A percentile compares a stretch with the other conserved stretches of the same genome.
Conservation (phyloP, 2,113 vertebrate genomes). For the Rousettus leschenaultii region DNA sequence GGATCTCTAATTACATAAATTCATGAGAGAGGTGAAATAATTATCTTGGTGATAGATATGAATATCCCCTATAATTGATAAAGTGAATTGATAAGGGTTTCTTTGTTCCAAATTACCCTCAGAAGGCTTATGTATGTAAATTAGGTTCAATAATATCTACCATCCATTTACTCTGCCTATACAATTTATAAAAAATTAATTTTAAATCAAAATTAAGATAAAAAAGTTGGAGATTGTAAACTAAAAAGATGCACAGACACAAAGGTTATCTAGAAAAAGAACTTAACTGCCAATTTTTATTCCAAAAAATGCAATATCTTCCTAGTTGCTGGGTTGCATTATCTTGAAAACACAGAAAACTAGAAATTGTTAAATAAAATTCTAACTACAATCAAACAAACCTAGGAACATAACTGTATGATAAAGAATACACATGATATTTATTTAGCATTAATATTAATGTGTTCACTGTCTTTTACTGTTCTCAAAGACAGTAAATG, state of each 20-base stretch:
- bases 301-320: neutral
- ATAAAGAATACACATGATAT: neutral
- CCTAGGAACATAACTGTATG: neutral
- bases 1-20: neutral
- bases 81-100: neutral
- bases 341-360: neutral
- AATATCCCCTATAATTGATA: neutral
- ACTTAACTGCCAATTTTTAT: neutral
- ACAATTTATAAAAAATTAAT: neutral
- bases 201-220: constrained; percentile 16
- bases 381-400: neutral
- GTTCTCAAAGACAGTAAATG: neutral
- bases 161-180: neutral
- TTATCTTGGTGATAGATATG: neutral
- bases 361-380: neutral
- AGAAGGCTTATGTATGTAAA: neutral
- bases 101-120: neutral
- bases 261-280: neutral
- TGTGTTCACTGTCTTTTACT: neutral
- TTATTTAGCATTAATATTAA: neutral
- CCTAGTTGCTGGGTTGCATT: neutral
- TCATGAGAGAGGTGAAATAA: neutral
- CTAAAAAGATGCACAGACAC: neutral
- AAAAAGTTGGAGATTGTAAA: neutral
- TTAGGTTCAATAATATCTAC: neutral